These are phyloP conservation scores for Coenobita brevimanus DNA, from an alignment of 1,140 invertebrate species.

Conservation along the genomic window DNA sequence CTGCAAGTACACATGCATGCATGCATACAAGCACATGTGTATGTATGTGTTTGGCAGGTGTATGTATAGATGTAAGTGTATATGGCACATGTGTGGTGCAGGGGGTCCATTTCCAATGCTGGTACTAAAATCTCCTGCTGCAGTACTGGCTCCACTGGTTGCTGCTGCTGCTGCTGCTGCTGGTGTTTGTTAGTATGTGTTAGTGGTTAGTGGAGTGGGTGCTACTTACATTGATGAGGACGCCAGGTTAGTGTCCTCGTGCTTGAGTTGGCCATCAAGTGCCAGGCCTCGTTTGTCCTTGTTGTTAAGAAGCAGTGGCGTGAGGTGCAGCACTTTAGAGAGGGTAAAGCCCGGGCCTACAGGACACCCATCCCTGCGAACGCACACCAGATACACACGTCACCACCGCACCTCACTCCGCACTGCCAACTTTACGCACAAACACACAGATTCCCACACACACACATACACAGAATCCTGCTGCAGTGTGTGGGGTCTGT, in stretches of 20 bases:
- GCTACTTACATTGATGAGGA: conserved; percentile 91
- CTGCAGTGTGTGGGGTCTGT: not conserved
- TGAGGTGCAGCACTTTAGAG: conserved; percentile 97
- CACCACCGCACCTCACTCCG: conserved; percentile 59
- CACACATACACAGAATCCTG: not conserved
- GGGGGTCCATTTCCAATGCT: too few relatives aligned
- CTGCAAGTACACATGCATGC: too few relatives aligned
- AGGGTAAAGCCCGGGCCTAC: conserved; percentile 97
- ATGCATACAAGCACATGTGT: too few relatives aligned
- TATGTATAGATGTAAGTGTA: too few relatives aligned
- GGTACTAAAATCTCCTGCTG: too few relatives aligned
- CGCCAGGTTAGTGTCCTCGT: conserved; percentile 99
- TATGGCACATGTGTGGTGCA: too few relatives aligned
- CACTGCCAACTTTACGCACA: conserved; percentile 45
- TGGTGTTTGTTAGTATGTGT: not conserved
- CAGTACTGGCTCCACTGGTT: too few relatives aligned
- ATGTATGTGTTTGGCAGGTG: too few relatives aligned
- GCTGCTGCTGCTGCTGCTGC: conserved; percentile 9
- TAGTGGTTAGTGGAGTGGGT: conserved; percentile 42
- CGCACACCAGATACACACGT: conserved; percentile 65
- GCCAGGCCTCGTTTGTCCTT: conserved; percentile 99
- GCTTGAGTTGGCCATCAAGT: conserved; percentile 98
- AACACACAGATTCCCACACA: too few relatives aligned
- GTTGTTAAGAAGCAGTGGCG: conserved; percentile 96
- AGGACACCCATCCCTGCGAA: conserved; percentile 92